A percentile compares a stretch with the other conserved stretches of the same genome.
These are phyloP conservation scores for Drosophila borborema DNA, from an alignment of 2,888 invertebrate genomes.

Conservation along the genomic window DNA sequence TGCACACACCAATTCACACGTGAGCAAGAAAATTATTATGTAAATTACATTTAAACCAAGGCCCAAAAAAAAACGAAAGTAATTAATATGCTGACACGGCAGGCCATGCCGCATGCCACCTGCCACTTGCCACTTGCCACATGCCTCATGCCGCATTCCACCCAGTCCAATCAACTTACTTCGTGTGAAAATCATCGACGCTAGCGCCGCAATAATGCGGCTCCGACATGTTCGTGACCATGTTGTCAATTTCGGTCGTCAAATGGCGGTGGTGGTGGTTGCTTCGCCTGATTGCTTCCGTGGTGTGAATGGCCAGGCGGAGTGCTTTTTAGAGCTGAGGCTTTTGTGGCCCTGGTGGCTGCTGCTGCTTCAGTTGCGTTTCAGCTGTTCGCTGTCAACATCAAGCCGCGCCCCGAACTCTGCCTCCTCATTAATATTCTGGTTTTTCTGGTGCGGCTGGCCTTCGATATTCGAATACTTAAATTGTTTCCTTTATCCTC, in stretches of 20 bases:
- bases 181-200: conserved; percentile 84
- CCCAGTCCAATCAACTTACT: conserved; percentile 71
- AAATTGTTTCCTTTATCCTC: conserved; percentile 31
- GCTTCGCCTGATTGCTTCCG: conserved; percentile 29
- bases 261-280: conserved; percentile 17
- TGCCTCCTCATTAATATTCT: conserved; percentile 66
- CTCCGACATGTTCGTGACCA: conserved; percentile 83
- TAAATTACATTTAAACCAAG: conserved; percentile 59
- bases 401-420: conserved; percentile 34
- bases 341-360: conserved; percentile 15
- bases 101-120: conserved; percentile 10
- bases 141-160: background rate
- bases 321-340: conserved; percentile 18
- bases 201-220: conserved; percentile 84
- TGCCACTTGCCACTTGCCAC: background rate
- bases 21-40: conserved; percentile 64
- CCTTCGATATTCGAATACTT: conserved; percentile 37
- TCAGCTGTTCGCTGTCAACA: conserved; percentile 55
- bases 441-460: conserved; percentile 21
- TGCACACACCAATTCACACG: conserved; percentile 43
- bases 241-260: conserved; percentile 60
- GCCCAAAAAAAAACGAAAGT: conserved; percentile 43
- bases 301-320: conserved; percentile 5
- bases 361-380: conserved; percentile 31
- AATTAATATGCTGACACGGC: conserved; percentile 66